Evolutionary conservation across 1,140 invertebrate species (phyloP).

Genomic region (Tetramorium simillimum): DNA sequence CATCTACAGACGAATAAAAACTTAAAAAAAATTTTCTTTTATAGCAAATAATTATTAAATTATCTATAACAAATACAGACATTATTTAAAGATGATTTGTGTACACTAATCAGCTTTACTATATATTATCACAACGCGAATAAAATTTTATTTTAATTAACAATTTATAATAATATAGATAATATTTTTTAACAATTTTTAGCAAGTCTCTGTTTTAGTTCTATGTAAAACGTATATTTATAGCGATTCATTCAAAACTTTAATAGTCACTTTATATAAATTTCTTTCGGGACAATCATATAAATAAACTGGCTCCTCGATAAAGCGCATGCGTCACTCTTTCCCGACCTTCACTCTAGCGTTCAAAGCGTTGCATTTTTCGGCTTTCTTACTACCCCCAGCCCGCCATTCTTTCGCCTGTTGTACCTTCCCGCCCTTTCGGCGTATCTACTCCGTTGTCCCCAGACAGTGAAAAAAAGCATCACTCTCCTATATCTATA

Average conservation of each 20-base stretch:
- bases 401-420: conserved; percentile 7
- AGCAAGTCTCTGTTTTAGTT: neutral
- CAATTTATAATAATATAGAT: too few relatives aligned
- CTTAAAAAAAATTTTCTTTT: neutral
- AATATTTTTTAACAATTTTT: neutral
- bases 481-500: conserved; percentile 15
- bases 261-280: neutral
- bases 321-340: neutral
- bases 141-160: neutral
- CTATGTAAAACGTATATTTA: neutral
- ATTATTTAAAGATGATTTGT: neutral
- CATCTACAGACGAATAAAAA: neutral
- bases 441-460: conserved; percentile 16
- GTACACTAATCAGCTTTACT: neutral
- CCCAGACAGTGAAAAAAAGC: conserved; percentile 47
- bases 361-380: conserved; percentile 44
- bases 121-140: neutral
- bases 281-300: neutral
- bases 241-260: neutral
- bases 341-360: neutral
- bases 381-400: conserved; percentile 4
- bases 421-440: neutral
- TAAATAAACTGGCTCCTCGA: neutral
- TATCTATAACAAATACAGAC: neutral
- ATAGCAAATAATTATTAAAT: neutral